Percentiles rank a stretch among this genome's conserved stretches.
Evolutionary conservation across 2,888 invertebrate genomes (phyloP).

Genomic region (Brenthis ino): DNA sequence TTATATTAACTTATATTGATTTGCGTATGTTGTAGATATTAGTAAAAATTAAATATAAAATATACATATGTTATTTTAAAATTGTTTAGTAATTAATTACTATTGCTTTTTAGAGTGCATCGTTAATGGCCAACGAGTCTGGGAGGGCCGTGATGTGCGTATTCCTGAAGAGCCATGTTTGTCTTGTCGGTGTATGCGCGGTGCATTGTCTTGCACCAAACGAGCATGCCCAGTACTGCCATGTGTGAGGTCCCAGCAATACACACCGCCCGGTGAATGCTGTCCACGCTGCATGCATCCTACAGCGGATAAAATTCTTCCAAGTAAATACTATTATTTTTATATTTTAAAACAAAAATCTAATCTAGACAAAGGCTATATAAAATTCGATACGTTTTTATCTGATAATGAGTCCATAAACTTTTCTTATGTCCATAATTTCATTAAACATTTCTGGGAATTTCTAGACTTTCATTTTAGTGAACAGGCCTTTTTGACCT

Average conservation of each 20-base stretch:
- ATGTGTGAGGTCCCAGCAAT: conserved; percentile 87
- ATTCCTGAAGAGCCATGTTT: conserved; percentile 93
- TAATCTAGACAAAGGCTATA: not conserved
- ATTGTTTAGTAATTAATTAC: conserved; percentile 34
- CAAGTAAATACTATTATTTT: conserved; percentile 57
- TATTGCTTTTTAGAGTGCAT: conserved; percentile 85
- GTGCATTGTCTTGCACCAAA: conserved; percentile 89
- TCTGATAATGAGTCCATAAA: too few relatives aligned
- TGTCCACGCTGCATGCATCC: conserved; percentile 83
- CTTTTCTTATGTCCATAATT: too few relatives aligned
- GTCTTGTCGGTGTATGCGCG: conserved; percentile 89
- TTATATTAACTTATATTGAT: too few relatives aligned
- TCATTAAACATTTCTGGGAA: too few relatives aligned
- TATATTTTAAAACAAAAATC: not conserved
- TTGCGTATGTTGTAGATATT: too few relatives aligned
- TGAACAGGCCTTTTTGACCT: too few relatives aligned
- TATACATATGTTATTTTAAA: not conserved
- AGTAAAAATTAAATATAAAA: too few relatives aligned
- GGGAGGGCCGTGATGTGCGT: conserved; percentile 90
- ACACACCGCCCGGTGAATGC: conserved; percentile 89
- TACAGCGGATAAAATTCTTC: conserved; percentile 75
- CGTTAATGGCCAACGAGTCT: conserved; percentile 91
- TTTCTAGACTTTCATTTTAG: too few relatives aligned
- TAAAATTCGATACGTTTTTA: too few relatives aligned
- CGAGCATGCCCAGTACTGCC: conserved; percentile 94